A percentile compares a stretch with the other conserved stretches of the same genome.
Conservation (phyloP, 1,140 invertebrate genomes). For the Philopotamus ludificatus region DNA sequence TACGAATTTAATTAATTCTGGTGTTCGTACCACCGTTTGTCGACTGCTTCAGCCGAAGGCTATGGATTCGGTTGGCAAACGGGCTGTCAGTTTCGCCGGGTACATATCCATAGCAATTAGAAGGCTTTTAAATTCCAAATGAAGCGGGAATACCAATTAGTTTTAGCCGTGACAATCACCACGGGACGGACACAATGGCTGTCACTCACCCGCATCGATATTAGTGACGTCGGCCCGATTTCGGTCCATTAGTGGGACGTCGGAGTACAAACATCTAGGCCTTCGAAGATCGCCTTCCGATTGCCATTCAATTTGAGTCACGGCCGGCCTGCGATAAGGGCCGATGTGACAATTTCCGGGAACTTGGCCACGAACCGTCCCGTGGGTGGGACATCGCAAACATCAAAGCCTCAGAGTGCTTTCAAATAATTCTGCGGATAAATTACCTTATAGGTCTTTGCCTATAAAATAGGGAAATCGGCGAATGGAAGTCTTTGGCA, state of each 20-base stretch:
- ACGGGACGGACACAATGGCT: conserved; percentile 1
- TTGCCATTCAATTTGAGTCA: conserved; percentile 33
- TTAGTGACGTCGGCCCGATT: too few relatives aligned
- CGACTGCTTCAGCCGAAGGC: background rate
- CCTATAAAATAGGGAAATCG: background rate
- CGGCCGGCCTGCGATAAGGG: conserved; percentile 24
- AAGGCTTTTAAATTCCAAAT: conserved; percentile 27
- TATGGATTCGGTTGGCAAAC: background rate
- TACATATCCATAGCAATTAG: conserved; percentile 23
- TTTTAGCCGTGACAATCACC: conserved; percentile 20
- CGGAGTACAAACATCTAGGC: background rate
- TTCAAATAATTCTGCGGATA: background rate
- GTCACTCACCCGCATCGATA: background rate
- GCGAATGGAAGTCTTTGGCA: background rate
- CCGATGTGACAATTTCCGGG: conserved; percentile 31
- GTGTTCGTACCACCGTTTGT: background rate
- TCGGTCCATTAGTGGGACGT: background rate
- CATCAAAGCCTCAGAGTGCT: conserved; percentile 9
- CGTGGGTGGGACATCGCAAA: conserved; percentile 1
- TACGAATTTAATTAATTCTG: background rate
- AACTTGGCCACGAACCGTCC: background rate
- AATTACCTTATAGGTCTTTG: background rate
- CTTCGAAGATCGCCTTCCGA: conserved; percentile 10
- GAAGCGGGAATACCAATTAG: conserved; percentile 27
- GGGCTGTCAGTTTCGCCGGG: background rate